phyloP scores from a whole-genome alignment of 2,797 vertebrate genomes.

The Pantherophis vulpinus region DNA sequence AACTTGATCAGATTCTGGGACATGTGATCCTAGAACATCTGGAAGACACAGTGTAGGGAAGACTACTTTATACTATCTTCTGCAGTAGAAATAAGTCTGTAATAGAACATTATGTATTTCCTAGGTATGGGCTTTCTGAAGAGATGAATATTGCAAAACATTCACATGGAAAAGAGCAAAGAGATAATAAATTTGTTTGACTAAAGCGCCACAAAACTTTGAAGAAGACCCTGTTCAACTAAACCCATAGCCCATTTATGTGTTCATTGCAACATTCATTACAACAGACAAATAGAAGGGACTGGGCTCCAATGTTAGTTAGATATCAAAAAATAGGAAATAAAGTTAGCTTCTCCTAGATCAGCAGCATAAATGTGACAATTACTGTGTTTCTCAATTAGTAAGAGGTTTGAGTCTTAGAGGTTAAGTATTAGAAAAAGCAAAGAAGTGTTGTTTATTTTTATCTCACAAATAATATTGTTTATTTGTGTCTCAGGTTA shows the following conservation, averaged over 20 bases:
- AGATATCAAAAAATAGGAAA: conserved; percentile 19
- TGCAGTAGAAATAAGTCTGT: neutral
- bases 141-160: neutral
- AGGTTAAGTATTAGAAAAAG: conserved; percentile 29
- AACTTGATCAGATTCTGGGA: neutral
- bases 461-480: neutral
- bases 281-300: conserved; percentile 42
- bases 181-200: neutral
- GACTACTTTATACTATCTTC: neutral
- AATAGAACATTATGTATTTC: neutral
- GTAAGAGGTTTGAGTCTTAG: conserved; percentile 28
- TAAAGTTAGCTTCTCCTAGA: conserved; percentile 38
- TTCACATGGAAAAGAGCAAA: neutral
- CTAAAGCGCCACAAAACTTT: neutral
- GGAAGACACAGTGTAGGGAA: neutral
- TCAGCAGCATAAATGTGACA: neutral
- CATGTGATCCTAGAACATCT: neutral
- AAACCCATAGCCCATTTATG: neutral
- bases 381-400: conserved; percentile 38
- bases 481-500: conserved; percentile 27
- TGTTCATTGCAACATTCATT: conserved; percentile 38
- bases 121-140: neutral
- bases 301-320: conserved; percentile 17
- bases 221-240: neutral
- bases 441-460: conserved; percentile 13